Evolutionary conservation across 2,888 invertebrate species (phyloP), one percentile per base, ranked within the genome.

Genomic region (Nomada goodeniana): DNA sequence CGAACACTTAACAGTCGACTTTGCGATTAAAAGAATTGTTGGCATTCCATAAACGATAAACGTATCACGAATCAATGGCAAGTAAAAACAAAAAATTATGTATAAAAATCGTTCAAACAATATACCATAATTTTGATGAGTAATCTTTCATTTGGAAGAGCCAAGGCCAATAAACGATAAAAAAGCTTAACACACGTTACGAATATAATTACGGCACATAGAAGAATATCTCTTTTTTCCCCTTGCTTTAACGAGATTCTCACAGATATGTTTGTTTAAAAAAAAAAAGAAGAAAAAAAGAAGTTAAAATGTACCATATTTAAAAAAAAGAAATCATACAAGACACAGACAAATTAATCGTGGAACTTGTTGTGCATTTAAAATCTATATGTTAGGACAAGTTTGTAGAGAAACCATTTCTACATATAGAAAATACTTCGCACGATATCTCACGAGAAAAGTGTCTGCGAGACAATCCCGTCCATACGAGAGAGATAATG

Each of bases 201-300:
- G 79, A 82, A 85, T 89, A 90, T 90, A 90, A 23, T 90, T 91
- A 92, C 92, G 91, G 91, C 91, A 91, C 91, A 90, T 92, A 91
- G 91, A 92, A 92, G 91, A 93, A 92, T 92, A 92, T 91, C 82
- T 91, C 82, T 80, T 86, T 81, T 89, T 73, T 85, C 73, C 77
- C 86, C 79, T 76, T 76, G 78, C 47, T 47, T 72, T 60, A 76
- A 76, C 81, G 76, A 78, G 80, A 81, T 63, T 85, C 76, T 80
- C 77, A 82, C 80, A 83, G 83, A 82, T 65, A 47, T 26, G 13
- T 53, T 44, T 59, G 61, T 23, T 3, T 7, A 7, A 7, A 36
- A 36, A 36, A 36, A 36, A 36, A 36, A 36, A 36, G 15, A 47
- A 47, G 47, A 47, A 47, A 23, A 65, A 57, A 18, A 7, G n/a